Conservation (phyloP, 2,797 vertebrate species). For the Oceanodroma leucorhoa region DNA sequence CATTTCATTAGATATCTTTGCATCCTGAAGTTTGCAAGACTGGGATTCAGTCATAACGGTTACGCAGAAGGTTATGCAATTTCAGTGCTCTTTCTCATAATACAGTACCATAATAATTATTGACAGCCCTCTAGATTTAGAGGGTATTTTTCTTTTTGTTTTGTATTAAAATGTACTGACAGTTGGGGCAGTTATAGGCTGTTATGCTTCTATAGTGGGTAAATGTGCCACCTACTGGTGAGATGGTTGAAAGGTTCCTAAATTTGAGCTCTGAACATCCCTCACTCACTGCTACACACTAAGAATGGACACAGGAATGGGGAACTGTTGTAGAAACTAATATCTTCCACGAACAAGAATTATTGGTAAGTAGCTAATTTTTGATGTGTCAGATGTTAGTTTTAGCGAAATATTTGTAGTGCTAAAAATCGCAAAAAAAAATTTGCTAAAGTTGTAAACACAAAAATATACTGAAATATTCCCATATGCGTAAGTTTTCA, state of each 20-base stretch:
- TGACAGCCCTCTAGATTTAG: neutral
- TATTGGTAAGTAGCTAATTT: neutral
- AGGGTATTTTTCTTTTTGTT: neutral
- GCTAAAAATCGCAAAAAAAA: neutral
- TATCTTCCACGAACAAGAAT: neutral
- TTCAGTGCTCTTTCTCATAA: neutral
- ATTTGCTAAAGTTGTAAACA: neutral
- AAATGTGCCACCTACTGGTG: slow-evolving; percentile 57
- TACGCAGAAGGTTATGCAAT: neutral
- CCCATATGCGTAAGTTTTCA: neutral
- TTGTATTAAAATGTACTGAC: neutral
- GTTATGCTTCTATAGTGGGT: slow-evolving; percentile 15
- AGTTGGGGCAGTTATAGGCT: slow-evolving; percentile 22
- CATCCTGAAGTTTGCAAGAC: neutral
- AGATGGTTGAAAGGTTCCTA: neutral
- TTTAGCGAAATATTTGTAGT: neutral
- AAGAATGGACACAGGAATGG: slow-evolving; percentile 1
- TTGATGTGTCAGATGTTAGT: neutral
- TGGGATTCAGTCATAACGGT: neutral
- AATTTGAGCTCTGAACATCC: neutral
- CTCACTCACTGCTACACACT: neutral
- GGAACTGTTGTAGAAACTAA: neutral
- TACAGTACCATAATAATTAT: neutral
- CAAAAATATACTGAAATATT: neutral
- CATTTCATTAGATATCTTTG: neutral